These are phyloP conservation scores for Hipparchia sbordonii DNA, from an alignment of 2,888 invertebrate genomes.

Conservation along the genomic window DNA sequence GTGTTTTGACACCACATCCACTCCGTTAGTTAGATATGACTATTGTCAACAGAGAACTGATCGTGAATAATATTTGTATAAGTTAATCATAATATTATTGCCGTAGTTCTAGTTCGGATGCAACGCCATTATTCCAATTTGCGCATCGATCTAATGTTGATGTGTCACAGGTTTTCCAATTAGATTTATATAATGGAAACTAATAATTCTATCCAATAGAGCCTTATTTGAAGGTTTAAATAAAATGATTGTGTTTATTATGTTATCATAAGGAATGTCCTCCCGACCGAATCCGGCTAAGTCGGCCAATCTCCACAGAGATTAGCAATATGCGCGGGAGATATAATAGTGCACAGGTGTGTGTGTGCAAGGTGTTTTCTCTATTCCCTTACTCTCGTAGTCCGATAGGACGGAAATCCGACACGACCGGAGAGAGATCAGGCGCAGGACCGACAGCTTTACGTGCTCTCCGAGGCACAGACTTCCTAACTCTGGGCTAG, in stretches of 20 bases:
- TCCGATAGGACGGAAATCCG: no score
- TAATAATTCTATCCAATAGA: not conserved
- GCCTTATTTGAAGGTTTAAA: not conserved
- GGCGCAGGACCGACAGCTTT: no score
- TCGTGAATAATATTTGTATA: conserved; percentile 65
- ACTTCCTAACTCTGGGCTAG: no score
- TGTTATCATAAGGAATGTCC: no score
- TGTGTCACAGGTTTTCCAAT: conserved; percentile 24
- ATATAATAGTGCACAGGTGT: no score
- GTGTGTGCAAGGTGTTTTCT: no score
- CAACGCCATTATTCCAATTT: conserved; percentile 48
- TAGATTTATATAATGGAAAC: conserved; percentile 1
- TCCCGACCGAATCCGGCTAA: no score
- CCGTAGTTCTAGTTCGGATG: conserved; percentile 42
- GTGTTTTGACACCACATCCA: conserved; percentile 44
- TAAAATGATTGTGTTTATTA: not conserved
- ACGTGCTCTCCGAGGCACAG: no score
- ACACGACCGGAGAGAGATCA: no score
- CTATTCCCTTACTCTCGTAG: no score
- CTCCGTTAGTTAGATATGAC: conserved; percentile 48
- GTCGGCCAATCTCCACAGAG: no score
- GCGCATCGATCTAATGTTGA: conserved; percentile 31
- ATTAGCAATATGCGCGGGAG: no score
- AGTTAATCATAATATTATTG: conserved; percentile 63
- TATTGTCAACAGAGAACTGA: conserved; percentile 57